phyloP scores from a whole-genome alignment of 2,113 vertebrate species.

The Mugil cephalus region DNA sequence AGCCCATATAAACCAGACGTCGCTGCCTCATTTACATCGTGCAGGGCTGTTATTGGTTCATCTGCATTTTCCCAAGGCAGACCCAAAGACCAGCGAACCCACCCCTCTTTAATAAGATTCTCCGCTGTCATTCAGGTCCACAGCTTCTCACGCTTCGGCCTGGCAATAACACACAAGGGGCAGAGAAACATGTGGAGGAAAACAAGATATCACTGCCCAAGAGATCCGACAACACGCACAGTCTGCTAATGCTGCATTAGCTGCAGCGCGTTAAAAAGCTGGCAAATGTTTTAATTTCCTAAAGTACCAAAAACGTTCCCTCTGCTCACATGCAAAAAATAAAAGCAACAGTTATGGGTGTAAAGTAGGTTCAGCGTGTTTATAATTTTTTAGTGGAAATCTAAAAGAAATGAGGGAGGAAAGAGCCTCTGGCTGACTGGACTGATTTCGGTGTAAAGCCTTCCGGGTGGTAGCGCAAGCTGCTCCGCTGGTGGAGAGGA shows the following conservation, averaged over 20 bases:
- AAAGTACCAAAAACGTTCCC: conserved; percentile 37
- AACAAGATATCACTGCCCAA: conserved; percentile 83
- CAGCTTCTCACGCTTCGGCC: conserved; percentile 58
- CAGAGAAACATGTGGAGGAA: conserved; percentile 72
- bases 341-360: conserved; percentile 29
- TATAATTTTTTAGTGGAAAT: conserved; percentile 44
- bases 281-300: conserved; percentile 27
- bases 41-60: conserved; percentile 24
- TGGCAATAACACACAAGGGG: conserved; percentile 70
- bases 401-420: conserved; percentile 43
- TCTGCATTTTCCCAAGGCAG: conserved; percentile 30
- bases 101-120: conserved; percentile 32
- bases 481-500: conserved; percentile 34
- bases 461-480: conserved; percentile 32
- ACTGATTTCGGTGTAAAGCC: conserved; percentile 46
- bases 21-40: conserved; percentile 43
- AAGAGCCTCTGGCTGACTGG: conserved; percentile 47
- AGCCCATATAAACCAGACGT: no score
- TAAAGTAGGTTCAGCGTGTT: no score
- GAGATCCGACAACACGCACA: conserved; percentile 22
- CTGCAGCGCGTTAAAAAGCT: conserved; percentile 17
- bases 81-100: conserved; percentile 3
- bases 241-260: conserved; percentile 8
- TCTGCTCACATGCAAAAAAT: conserved; percentile 53
- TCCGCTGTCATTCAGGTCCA: conserved; percentile 58